These are phyloP conservation scores for Thelohanellus kitauei DNA, from an alignment of 30 jellyfish, hydroid and myxozoan genomes.

Conservation along the genomic window DNA sequence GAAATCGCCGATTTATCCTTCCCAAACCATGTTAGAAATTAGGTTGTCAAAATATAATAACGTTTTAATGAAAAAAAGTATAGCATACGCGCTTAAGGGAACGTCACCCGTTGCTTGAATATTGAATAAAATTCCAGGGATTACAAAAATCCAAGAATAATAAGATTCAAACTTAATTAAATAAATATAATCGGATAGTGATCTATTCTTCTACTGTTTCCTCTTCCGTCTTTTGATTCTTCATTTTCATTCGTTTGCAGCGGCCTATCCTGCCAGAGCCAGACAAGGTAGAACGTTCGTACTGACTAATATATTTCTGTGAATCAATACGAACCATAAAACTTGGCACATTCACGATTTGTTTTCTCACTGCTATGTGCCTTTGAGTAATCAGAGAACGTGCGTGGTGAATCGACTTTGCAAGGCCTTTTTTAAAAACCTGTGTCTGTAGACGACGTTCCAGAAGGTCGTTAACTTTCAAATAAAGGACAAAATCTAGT, in stretches of 20 bases:
- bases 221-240: slow-evolving; percentile 52
- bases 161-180: no score
- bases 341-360: slow-evolving; percentile 67
- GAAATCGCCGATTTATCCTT: no score
- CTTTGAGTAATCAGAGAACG: slow-evolving; percentile 76
- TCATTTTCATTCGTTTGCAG: slow-evolving; percentile 38
- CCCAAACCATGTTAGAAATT: no score
- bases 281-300: slow-evolving; percentile 45
- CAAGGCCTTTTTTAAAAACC: slow-evolving; percentile 74
- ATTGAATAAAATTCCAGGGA: no score
- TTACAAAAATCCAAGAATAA: no score
- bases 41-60: no score
- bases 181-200: no score
- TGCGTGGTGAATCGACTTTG: slow-evolving; percentile 93
- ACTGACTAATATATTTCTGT: slow-evolving; percentile 56
- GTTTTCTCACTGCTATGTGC: slow-evolving; percentile 78
- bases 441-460: slow-evolving; percentile 94
- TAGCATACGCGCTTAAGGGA: no score
- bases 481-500: slow-evolving; percentile 78
- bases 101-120: no score
- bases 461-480: slow-evolving; percentile 52
- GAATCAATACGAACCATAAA: slow-evolving; percentile 65
- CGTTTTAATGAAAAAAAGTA: no score
- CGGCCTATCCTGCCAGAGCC: slow-evolving; percentile 96
- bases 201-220: no score